Base-by-base conservation (phyloP, 2,113 vertebrate genomes). In the Motacilla alba region DNA sequence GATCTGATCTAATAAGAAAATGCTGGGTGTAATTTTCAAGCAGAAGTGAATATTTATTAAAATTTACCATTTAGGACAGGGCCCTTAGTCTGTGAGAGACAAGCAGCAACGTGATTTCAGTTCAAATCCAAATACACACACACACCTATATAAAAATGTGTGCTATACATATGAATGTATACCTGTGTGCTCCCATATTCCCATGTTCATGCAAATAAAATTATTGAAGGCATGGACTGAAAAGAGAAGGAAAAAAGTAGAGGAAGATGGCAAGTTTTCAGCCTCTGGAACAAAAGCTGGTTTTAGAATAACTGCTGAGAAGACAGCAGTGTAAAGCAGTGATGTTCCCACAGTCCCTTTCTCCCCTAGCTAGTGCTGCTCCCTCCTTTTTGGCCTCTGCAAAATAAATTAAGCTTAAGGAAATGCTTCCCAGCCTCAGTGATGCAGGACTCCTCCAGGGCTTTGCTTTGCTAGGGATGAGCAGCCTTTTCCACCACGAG, bases 161-260 rank as follows among this genome's bases (percentile, higher is more conserved):
- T 7, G 30, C 33, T 17, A 1, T 7, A 58, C 8, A 41, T 3
- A 4, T 10, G 37, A 15, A 50, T 0, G 0, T 8, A 5, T 7
- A 41, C 3, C 31, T 13, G 5, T 15, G 19, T 17, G 28, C 2
- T 7, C 16, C 47, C 5, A 11, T 9, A 4, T 16, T 37, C 28
- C 15, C 13, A 20, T 47, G 15, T 26, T 16, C 8, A 47, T 12
- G 26, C 16, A 89, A 89, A 75, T 11, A 14, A 59, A 63, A 26
- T 44, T 46, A 82, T 43, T n/a, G 37, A 87, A 79, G 41, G 13
- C 6, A 5, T 13, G 5, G 37, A 22, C 8, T 74, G 39, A 64
- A 59, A 33, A 41, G 7, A 75, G 60, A 77, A 23, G 9, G n/a
- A 49, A 68, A 47, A 60, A 82, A 9, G 16, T 5, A 47, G 31